Base-by-base conservation (phyloP, 1,140 invertebrate genomes). In the Trigoniulus corallinus region DNA sequence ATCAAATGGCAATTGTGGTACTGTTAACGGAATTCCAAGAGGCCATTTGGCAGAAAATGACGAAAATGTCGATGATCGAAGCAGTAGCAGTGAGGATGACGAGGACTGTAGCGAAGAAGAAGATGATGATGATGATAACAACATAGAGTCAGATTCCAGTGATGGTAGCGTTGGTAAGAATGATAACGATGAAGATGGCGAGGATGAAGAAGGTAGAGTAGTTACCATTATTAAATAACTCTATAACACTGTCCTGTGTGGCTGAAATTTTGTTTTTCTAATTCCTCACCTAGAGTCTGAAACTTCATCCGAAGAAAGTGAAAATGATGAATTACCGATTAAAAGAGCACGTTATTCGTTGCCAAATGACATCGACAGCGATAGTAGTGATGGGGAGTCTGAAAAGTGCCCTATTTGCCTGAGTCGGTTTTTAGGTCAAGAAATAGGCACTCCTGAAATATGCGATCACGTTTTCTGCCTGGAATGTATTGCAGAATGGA, bases 381-480 rank as follows among this genome's bases (percentile, higher is more conserved):
- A 44, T 24, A 7, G 4, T 7, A 24, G 42, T 18, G 42, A 44
- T 24, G 42, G 42, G 12, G 7, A 44, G 21, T 7, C 18, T 7
- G 67, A 69, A 22, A 61, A 54, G 58, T 92, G 88, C 67, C 82
- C 86, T 1, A 88, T 91, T 60, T 92, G 87, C 67, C 58, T 76
- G 27, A 62, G 64, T 21, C 58, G 61, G 43, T 67, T 75, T 42
- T 52, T 54, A 18, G 74, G 79, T 43, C 81, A 91, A 68, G 77
- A 84, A 63, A 71, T 92, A 43, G 89, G 83, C 1, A 82, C 76
- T 43, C 89, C 89, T 0, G 79, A 85, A 53, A 73, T 74, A 10
- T 95, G 91, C 67, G 83, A 89, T 51, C 91, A 95, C 63, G 74
- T 73, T 39, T 94, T 92, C 63, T 94, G 89, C 65, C 68, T 86